A percentile compares a stretch with the other conserved stretches of the same genome.
phyloP scores from a whole-genome alignment of 2,888 invertebrate species.

The Caenorhabditis afra region DNA sequence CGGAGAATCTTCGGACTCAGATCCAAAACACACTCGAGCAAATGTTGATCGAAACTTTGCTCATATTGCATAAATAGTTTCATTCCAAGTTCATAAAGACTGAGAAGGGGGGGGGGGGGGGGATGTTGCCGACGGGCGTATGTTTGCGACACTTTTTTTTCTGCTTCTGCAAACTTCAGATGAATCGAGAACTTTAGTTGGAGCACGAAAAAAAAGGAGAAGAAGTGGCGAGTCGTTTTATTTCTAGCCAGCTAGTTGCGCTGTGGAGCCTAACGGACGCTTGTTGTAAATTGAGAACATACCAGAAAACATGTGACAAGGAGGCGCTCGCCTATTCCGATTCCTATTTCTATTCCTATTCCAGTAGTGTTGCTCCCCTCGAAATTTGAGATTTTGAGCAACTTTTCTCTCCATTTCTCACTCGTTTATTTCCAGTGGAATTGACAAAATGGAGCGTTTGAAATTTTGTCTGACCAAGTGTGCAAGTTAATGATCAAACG shows the following conservation, averaged over 20 bases:
- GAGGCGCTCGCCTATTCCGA: constrained; percentile 13
- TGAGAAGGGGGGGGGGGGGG: too few species aligned
- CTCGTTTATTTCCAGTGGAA: too few species aligned
- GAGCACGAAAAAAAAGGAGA: constrained; percentile 7
- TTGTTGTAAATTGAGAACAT: constrained; percentile 53
- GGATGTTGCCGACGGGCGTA: constrained; percentile 32
- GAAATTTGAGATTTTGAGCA: constrained; percentile 50
- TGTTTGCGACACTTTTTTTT: constrained; percentile 52
- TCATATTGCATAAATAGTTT: background rate
- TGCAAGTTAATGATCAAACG: too few species aligned
- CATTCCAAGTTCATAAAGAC: background rate
- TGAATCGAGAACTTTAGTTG: background rate
- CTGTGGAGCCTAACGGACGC: too few species aligned
- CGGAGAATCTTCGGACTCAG: too few species aligned
- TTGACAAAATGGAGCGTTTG: background rate
- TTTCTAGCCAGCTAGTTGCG: too few species aligned
- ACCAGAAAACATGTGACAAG: constrained; percentile 45
- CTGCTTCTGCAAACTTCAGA: too few species aligned
- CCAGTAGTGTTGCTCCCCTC: background rate
- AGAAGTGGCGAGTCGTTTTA: background rate
- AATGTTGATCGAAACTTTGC: background rate
- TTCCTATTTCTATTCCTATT: too few species aligned
- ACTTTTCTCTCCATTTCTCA: constrained; percentile 27
- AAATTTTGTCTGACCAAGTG: background rate
- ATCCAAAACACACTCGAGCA: constrained; percentile 1